Base-by-base conservation (phyloP, 2,113 vertebrate species). In the Motacilla tschutschensis region DNA sequence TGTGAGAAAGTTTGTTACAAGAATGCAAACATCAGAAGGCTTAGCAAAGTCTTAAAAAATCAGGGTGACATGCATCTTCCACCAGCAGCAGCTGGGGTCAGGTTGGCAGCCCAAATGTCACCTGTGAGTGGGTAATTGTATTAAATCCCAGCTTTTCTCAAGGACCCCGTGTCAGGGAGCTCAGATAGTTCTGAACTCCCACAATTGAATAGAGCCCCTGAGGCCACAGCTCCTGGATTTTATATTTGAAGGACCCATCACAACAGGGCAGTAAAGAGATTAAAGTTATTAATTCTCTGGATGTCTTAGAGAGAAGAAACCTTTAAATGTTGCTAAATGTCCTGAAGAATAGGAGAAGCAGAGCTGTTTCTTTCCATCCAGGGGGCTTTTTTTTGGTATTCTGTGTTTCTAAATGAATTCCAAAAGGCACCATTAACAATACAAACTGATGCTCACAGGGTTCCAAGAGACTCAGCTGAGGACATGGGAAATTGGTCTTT, bases 341-440 rank as follows among this genome's bases (percentile, higher is more conserved):
- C 31, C 51, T 41, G 46, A 57, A 79, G 75, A 84, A 40, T 8
- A 67, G 63, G 41, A 88, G 70, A 83, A 85, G 46, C 54, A 58
- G 51, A 26, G 54, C 57, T 53, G 6, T 64, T 77, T 85, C 46
- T 38, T 70, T 31, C 41, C 1, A 0, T 71, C 78, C 79, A 35
- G 26, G 70, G 47, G 40, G 25, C 3, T 38, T 82, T 75, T 77
- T 88, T 67, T 62, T 2, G 4, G 6, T 81, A 35, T 15, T 71
- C 46, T 78, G 54, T 87, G 28, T 20, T 87, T 41, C 77, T 58
- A 72, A 89, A 80, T 46, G n/a, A 71, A 78, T 74, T 81, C 77
- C 50, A 69, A 54, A 85, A 75, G 73, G 70, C 60, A 71, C n/a
- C 38, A 31, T 57, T 57, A 57, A 75, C 35, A 78, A 54, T 78